Evolutionary conservation across 1,140 invertebrate species (phyloP), one percentile per base, ranked within the genome.

Genomic region (Lanistes nyassanus): DNA sequence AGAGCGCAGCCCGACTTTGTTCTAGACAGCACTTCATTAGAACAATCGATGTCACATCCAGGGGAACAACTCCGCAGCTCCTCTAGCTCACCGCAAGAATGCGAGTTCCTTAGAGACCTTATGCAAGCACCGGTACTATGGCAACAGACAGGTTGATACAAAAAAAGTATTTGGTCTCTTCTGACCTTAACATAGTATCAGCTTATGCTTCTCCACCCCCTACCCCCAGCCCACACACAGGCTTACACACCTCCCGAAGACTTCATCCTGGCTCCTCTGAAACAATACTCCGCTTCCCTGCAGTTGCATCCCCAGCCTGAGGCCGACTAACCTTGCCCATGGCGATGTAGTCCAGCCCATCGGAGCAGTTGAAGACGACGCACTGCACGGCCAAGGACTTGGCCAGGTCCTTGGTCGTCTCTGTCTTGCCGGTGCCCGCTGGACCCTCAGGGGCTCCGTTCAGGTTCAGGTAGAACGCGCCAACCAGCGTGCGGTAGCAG

Each of bases 361-460:
- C 89, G 26, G 89, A 90, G 75, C 89, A 90, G 82, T 90, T 90
- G 83, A 90, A 90, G 26, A 90, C 89, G 3, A 90, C 86, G 84
- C 89, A 90, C 82, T 90, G 89, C n/a, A 90, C 89, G 69, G 89
- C 89, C 26, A 90, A 56, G n/a, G 89, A 89, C 78, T 90, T 90
- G 65, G 89, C 89, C 37, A 90, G 79, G 84, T 90, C 89, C 80
- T 90, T 90, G 0, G 88, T 89, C 6, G 89, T 90, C 80, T 90
- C 89, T 66, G 89, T 90, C 76, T 90, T 89, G 29, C 89, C 89
- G 36, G 89, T 90, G 34, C 89, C 89, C 42, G 89, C 89, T 21
- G 89, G 89, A 53, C 89, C 89, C 68, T 90, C 89, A 36, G 89
- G 89, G 36, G 89, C 89, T 34, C 89, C 89, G 72, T 90, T 90